Evolutionary conservation across 2,888 invertebrate species (phyloP).

Genomic region (Agrochola lota): DNA sequence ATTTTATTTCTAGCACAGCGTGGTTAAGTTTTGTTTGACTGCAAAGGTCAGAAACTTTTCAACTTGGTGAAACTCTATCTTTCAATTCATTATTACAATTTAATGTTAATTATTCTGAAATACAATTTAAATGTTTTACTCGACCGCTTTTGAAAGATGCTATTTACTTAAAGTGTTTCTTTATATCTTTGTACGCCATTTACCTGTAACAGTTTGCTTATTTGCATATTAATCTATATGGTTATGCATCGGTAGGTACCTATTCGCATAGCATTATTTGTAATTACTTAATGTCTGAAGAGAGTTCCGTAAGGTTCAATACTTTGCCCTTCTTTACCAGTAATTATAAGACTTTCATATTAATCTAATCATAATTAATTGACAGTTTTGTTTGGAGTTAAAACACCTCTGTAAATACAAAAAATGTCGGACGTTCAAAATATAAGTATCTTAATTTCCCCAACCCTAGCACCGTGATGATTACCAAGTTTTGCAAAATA

Average conservation of each 20-base stretch:
- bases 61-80: slow-evolving; percentile 7
- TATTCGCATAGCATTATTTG: not conserved
- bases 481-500: slow-evolving; percentile 4
- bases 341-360: slow-evolving; percentile 2
- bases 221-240: slow-evolving; percentile 18
- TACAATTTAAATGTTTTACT: slow-evolving; percentile 37
- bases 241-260: not conserved
- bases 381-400: not conserved
- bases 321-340: not conserved
- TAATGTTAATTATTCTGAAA: slow-evolving; percentile 29
- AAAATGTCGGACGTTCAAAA: not conserved
- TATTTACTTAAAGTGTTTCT: slow-evolving; percentile 6
- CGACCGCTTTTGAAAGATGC: slow-evolving; percentile 13
- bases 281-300: slow-evolving; percentile 1
- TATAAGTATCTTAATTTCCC: not conserved
- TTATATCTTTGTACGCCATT: not conserved
- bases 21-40: not conserved
- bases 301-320: slow-evolving; percentile 8
- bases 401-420: not conserved
- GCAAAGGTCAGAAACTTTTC: slow-evolving; percentile 8
- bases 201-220: slow-evolving; percentile 11
- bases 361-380: not conserved
- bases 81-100: slow-evolving; percentile 14
- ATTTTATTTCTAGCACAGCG: slow-evolving; percentile 3
- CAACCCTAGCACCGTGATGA: not conserved